phyloP scores from a whole-genome alignment of 1,140 invertebrate species.

The Pseudomyrmex pallidus region DNA sequence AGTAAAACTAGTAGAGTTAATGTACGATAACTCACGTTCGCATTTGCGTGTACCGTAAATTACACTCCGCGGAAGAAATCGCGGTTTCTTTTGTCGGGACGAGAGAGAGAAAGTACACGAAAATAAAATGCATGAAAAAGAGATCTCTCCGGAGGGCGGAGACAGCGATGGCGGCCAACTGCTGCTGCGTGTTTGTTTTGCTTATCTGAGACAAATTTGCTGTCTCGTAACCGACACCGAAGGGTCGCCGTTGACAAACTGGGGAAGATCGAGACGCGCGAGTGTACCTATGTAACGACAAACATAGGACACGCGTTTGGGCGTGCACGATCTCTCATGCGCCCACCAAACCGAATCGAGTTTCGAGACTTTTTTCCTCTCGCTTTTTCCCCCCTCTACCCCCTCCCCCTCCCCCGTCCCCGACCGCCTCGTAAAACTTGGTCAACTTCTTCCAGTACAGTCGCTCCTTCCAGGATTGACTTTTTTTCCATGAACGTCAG shows the following conservation, averaged over 20 bases:
- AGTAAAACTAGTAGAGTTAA: not conserved
- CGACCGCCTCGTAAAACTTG: conserved; percentile 56
- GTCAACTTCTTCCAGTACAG: conserved; percentile 45
- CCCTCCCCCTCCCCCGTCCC: not conserved
- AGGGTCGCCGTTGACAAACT: conserved; percentile 82
- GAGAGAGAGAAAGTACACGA: conserved; percentile 23
- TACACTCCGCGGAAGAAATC: not conserved
- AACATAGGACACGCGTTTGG: conserved; percentile 55
- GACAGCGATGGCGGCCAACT: conserved; percentile 22
- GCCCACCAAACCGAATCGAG: conserved; percentile 53
- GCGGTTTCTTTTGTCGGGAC: not conserved
- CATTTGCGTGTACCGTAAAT: not conserved
- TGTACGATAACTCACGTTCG: not conserved
- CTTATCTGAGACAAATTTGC: conserved; percentile 85
- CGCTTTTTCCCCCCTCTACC: not conserved
- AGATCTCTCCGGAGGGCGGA: not conserved
- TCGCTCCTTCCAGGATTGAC: conserved; percentile 7
- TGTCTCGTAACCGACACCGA: conserved; percentile 83
- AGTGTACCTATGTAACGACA: conserved; percentile 63
- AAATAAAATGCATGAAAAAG: conserved; percentile 17
- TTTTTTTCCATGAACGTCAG: conserved; percentile 29
- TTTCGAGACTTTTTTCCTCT: conserved; percentile 60
- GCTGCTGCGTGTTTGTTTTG: conserved; percentile 81
- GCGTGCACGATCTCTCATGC: conserved; percentile 5
- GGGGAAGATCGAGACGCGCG: conserved; percentile 64